A percentile compares a stretch with the other conserved stretches of the same genome.
These are phyloP conservation scores for Varanus salvator DNA, from an alignment of 2,113 vertebrate genomes.

Conservation along the genomic window DNA sequence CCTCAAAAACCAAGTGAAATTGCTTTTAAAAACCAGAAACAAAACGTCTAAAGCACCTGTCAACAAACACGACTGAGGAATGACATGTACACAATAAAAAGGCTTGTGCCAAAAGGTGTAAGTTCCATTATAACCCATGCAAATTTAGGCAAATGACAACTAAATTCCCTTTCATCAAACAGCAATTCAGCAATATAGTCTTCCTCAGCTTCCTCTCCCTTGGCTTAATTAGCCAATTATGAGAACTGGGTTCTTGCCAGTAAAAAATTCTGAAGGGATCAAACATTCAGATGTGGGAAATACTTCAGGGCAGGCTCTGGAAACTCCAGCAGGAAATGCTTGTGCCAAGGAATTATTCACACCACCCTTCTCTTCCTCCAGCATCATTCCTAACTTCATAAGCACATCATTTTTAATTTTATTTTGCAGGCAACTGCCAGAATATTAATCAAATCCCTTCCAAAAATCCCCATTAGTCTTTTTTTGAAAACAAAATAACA, in stretches of 20 bases:
- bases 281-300: neutral
- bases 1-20: too few species aligned
- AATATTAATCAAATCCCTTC: conserved; percentile 7
- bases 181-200: neutral
- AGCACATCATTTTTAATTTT: neutral
- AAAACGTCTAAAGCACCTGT: too few species aligned
- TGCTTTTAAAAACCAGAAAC: too few species aligned
- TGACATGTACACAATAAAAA: too few species aligned
- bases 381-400: neutral
- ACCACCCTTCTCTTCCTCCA: neutral
- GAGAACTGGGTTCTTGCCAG: neutral
- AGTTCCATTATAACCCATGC: neutral
- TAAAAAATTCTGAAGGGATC: neutral
- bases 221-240: neutral
- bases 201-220: neutral
- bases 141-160: neutral
- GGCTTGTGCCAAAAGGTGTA: neutral
- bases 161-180: neutral
- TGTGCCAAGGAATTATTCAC: neutral
- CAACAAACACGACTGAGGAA: too few species aligned
- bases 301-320: neutral
- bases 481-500: neutral
- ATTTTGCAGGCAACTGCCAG: neutral
- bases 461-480: neutral
- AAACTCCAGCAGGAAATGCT: neutral